Evolutionary conservation across 2,888 invertebrate genomes (phyloP), one percentile per base, ranked within the genome.

Genomic region (Pterobdella sp.): DNA sequence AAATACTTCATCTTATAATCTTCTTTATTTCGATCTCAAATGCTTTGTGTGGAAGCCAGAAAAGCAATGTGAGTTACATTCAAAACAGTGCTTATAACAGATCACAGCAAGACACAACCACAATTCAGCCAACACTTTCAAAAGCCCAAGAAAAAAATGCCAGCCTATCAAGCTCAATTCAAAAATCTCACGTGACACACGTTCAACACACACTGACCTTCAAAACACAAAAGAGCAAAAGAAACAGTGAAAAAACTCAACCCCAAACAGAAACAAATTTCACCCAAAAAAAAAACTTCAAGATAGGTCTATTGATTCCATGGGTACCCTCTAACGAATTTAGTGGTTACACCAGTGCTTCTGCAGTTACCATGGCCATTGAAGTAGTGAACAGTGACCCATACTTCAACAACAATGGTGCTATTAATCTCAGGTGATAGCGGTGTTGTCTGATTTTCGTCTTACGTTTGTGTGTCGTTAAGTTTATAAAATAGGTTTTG

Each of bases 331-430:
- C 14, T 69, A 73, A 75, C 36, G 74, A 72, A 26, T 75, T 76
- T 52, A 75, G 72, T 63, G 75, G 75, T 26, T 72, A 72, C 29
- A 74, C 76, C n/a, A 76, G 76, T 65, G 73, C 75, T 22, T 68
- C 67, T 35, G 76, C 76, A 31, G 75, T 76, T 3, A 63, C 68
- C 68, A 75, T 76, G 37, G 76, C 76, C 1, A 76, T 76, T 31
- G 74, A 76, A 56, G 34, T 29, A 31, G 72, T 75, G 7, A 60
- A 73, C 26, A 37, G 35, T 0, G 72, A 75, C 68, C 72, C 75
- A 1, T 10, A 1, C 0, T 64, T 69, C n/a, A 76, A 75, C 35
- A 42, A 65, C 26, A 36, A 73, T 35, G 76, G 73, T 29, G 26
- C 32, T 4, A 75, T 76, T 18, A 52, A 75, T 26, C 67, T 76